Base-by-base conservation (phyloP, 53 echinoderm and acorn worm genomes). In the Hippasteria phrygiana region DNA sequence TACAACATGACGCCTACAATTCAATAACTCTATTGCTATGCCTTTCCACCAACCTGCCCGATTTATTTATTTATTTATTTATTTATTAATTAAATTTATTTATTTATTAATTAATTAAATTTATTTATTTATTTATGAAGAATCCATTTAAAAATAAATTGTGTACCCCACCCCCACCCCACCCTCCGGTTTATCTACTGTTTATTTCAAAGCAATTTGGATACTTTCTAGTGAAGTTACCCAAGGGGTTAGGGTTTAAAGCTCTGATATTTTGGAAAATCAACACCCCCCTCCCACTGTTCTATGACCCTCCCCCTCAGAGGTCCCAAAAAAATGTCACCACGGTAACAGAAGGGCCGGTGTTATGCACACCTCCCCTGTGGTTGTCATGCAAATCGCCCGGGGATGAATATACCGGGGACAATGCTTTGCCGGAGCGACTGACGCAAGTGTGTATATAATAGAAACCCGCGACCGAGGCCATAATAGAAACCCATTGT, bases 331-430 rank as follows among this genome's bases (percentile, higher is more conserved):
- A 63, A 55, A 78, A 55, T 55, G 55, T 78, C 78, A 27, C 78
- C 78, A 39, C 55, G 59, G 78, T 78, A 78, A 78, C 78, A 78
- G 55, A 78, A 78, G 78, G 78, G 48, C 31, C 20, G 31, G 48
- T 76, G 76, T 76, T 51, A 50, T 76, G 53, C 51, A 76, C 48
- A 76, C 55, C 78, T 62, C 54, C 78, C 78, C 18, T 34, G 47
- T n/a, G 78, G 78, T 78, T 78, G 78, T 78, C 40, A 78, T 78
- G 78, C 78, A 78, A 59, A 78, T 56, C 59, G 78, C 78, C 78
- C n/a, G 59, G 62, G 59, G 78, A 78, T 56, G 59, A 59, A 59
- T 56, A 66, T 35, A 34, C 33, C 33, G 36, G 13, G 38, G 78
- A 78, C 78, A 78, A 78, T 78, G 78, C 12, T 38, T 3, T 0